Evolutionary conservation across 1,140 invertebrate genomes (phyloP).

Genomic region (Ceratina japonica): DNA sequence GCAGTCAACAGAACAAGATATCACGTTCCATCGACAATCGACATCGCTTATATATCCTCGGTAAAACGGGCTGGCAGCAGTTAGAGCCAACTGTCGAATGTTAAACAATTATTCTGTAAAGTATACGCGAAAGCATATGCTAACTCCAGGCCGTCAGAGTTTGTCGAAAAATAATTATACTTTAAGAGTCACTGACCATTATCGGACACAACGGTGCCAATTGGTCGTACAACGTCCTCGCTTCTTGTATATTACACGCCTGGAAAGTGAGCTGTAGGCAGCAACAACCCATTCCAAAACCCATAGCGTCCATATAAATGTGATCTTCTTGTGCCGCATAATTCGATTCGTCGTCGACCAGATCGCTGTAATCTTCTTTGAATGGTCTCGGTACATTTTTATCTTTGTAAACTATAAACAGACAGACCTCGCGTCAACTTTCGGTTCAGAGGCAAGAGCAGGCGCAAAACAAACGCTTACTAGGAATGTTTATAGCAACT

Average conservation of each 20-base stretch:
- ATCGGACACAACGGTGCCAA: slow-evolving; percentile 98
- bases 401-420: slow-evolving; percentile 91
- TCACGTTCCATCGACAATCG: slow-evolving; percentile 98
- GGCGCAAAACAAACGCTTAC: slow-evolving; percentile 80
- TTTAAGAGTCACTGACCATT: slow-evolving; percentile 84
- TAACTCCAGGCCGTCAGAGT: slow-evolving; percentile 37
- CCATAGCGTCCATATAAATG: slow-evolving; percentile 99
- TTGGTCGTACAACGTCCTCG: slow-evolving; percentile 97
- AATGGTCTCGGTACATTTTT: slow-evolving; percentile 87
- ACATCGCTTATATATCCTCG: slow-evolving; percentile 96
- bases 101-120: slow-evolving; percentile 70
- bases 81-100: slow-evolving; percentile 90
- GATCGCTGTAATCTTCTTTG: slow-evolving; percentile 84
- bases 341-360: slow-evolving; percentile 86
- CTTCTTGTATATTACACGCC: slow-evolving; percentile 98
- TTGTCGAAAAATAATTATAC: slow-evolving; percentile 23
- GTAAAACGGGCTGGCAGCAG: slow-evolving; percentile 96
- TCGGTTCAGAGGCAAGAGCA: neutral
- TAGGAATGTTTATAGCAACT: slow-evolving; percentile 97
- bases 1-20: slow-evolving; percentile 96
- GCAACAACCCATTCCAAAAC: slow-evolving; percentile 99
- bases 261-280: slow-evolving; percentile 98
- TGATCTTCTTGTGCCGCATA: slow-evolving; percentile 88
- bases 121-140: slow-evolving; percentile 60
- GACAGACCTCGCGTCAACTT: slow-evolving; percentile 24